A percentile compares a stretch with the other conserved stretches of the same genome.
phyloP scores from a whole-genome alignment of 2,797 vertebrate species.

The Protosalanx chinensis region DNA sequence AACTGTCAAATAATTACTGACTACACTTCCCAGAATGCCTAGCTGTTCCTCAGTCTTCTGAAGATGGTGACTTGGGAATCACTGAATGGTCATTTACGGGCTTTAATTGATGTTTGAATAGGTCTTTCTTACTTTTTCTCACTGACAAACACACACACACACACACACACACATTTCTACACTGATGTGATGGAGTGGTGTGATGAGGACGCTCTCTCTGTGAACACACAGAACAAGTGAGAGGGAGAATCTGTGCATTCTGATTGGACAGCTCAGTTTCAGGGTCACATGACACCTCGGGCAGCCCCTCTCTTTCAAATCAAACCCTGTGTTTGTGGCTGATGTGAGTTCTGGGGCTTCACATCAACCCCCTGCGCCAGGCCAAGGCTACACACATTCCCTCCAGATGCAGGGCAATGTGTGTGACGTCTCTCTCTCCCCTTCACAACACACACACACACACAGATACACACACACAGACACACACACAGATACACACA shows the following conservation, averaged over 20 bases:
- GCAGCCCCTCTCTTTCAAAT: slow-evolving; percentile 24
- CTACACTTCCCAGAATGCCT: too few relatives aligned
- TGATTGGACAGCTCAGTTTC: background rate
- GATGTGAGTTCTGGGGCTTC: slow-evolving; percentile 47
- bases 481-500: too few relatives aligned
- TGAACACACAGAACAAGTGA: too few relatives aligned
- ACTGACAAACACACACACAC: background rate
- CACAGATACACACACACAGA: too few relatives aligned
- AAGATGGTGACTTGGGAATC: background rate
- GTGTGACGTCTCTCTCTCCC: slow-evolving; percentile 37
- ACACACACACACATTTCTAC: background rate
- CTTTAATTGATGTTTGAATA: background rate
- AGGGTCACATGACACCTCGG: slow-evolving; percentile 48
- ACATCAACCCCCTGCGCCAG: slow-evolving; percentile 52
- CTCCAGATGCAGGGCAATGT: slow-evolving; percentile 61
- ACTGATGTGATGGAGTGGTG: background rate
- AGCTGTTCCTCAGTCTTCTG: background rate
- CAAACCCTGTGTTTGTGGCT: too few relatives aligned
- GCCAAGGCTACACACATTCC: slow-evolving; percentile 60
- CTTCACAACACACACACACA: too few relatives aligned
- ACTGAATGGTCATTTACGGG: background rate
- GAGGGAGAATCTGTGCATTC: too few relatives aligned
- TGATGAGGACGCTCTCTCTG: background rate
- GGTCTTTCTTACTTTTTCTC: background rate
- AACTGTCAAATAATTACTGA: too few relatives aligned